These are phyloP conservation scores for Lasioglossum zephyrum DNA, from an alignment of 2,888 invertebrate species.

Conservation along the genomic window DNA sequence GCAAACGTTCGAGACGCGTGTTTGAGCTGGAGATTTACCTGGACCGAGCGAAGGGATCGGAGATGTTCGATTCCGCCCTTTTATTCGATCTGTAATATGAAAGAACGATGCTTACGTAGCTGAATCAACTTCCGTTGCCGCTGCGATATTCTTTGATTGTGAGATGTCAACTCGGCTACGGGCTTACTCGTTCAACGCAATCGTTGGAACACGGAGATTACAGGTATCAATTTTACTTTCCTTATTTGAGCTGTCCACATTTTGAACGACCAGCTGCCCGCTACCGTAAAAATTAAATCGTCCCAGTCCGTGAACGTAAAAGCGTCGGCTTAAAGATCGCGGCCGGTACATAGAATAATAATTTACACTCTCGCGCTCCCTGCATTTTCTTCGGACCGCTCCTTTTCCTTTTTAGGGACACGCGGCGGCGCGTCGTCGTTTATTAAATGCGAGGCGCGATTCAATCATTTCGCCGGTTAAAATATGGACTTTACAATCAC, in stretches of 20 bases:
- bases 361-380: conserved; percentile 21
- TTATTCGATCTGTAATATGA: conserved; percentile 62
- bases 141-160: conserved; percentile 27
- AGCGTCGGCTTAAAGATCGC: background rate
- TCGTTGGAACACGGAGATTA: conserved; percentile 43
- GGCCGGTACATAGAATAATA: conserved; percentile 17
- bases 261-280: conserved; percentile 45
- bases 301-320: conserved; percentile 21
- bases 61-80: conserved; percentile 55
- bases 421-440: background rate
- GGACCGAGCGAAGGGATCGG: conserved; percentile 42
- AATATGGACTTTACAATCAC: background rate
- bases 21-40: conserved; percentile 69
- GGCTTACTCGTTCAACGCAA: conserved; percentile 20
- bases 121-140: conserved; percentile 74
- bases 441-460: background rate
- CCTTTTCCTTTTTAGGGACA: background rate
- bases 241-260: conserved; percentile 25
- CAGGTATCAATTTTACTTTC: conserved; percentile 41
- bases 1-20: conserved; percentile 31
- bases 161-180: conserved; percentile 56
- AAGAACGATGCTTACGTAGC: conserved; percentile 75
- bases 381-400: background rate
- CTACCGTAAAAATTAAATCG: conserved; percentile 19
- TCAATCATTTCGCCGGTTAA: conserved; percentile 7